Conservation (phyloP, 1,140 invertebrate genomes). For the Papilio dardanus region DNA sequence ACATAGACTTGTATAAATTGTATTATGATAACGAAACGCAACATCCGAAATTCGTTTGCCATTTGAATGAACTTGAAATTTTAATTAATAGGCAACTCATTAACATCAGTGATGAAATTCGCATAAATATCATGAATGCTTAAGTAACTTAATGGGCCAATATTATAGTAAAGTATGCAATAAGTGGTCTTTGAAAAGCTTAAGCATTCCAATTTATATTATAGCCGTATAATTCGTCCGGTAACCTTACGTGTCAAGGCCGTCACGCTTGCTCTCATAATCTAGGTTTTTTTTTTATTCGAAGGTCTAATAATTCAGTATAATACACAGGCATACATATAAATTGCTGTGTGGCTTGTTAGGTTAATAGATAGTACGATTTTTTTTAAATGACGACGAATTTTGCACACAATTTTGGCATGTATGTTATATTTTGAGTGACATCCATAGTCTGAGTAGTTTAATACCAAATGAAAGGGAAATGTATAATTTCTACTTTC, state of each 20-base stretch:
- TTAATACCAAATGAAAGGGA: too few species aligned
- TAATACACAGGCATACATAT: background rate
- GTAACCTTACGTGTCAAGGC: conserved; percentile 32
- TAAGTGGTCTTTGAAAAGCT: background rate
- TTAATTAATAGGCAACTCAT: background rate
- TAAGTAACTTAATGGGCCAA: background rate
- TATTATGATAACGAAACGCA: too few species aligned
- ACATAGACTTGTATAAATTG: too few species aligned
- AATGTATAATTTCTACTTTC: too few species aligned
- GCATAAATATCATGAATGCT: background rate
- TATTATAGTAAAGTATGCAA: conserved; percentile 8
- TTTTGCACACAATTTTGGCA: too few species aligned
- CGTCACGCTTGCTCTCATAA: background rate
- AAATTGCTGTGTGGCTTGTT: too few species aligned
- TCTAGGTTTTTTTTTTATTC: conserved; percentile 19
- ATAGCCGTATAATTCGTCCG: conserved; percentile 18
- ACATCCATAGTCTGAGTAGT: too few species aligned
- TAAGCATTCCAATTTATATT: conserved; percentile 14
- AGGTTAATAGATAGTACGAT: too few species aligned
- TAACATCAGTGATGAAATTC: conserved; percentile 20
- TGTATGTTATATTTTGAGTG: too few species aligned
- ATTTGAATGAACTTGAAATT: too few species aligned
- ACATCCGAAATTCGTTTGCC: too few species aligned
- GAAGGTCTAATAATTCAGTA: background rate
- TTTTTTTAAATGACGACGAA: too few species aligned